Base-by-base conservation (phyloP, 92 coral and sea anemone genomes). In the Actinernus sp. region DNA sequence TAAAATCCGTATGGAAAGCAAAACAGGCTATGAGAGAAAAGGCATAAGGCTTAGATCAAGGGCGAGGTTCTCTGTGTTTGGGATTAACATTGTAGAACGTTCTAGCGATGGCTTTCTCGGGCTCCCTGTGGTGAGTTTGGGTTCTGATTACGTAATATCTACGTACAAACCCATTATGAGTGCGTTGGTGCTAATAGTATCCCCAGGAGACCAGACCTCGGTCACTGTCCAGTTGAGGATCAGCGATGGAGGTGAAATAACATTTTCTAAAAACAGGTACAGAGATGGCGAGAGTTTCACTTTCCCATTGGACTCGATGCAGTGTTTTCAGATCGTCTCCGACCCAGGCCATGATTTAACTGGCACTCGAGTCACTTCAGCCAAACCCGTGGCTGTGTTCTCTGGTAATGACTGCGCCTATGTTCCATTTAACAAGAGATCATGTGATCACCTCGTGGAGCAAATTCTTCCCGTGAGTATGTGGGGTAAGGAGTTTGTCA, bases 341-440 rank as follows among this genome's bases (percentile, higher is more conserved):
- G 37, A 49, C 5, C 9, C 61, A 0, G 30, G 22, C n/a, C 65
- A 43, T 7, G 90, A 82, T 63, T 60, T 89, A 1, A 89, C 86
- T 5, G 98, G 98, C 0, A 85, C 93, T 0, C 68, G 76, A 2
- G 84, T 93, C 21, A 54, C 73, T 6, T 89, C 96, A 19, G 32
- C 81, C 25, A 85, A 81, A 44, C 93, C 86, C 0, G 49, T 93
- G 8, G 88, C 98, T 1, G 92, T 93, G 22, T 89, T 80, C 68
- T 85, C 96, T 22, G 98, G 98, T 26, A 62, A 82, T 46, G 98
- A 93, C 24, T 93, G 98, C 50, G 85, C 96, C 3, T 51, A 68
- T 19, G 85, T 93, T 4, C 96, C 98, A 16, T 3, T 8, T 0
- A 1, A 64, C 4, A 49, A 39, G 22, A 26, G 7, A 1, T 63